Conservation (phyloP, 64 coral and sea anemone genomes). For the Exaiptasia diaphana region DNA sequence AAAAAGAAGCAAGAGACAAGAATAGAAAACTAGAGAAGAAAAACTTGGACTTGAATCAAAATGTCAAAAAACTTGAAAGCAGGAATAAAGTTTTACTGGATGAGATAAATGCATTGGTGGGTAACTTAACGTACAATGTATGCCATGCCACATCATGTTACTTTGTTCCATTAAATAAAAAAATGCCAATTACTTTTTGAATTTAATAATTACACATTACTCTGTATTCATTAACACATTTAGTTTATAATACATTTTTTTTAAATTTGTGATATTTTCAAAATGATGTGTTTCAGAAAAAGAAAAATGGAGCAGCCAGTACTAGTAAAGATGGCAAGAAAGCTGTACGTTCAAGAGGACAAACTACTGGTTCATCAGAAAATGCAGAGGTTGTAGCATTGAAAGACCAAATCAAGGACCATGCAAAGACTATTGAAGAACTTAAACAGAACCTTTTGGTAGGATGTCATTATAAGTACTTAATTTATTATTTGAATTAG, state of each 20-base stretch:
- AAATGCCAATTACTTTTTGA: background rate
- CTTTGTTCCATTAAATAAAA: background rate
- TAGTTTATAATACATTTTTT: background rate
- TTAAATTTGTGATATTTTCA: background rate
- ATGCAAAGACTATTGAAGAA: constrained; percentile 72
- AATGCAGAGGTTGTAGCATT: constrained; percentile 58
- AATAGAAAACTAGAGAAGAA: constrained; percentile 67
- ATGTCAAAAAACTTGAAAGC: constrained; percentile 71
- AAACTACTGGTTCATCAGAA: background rate
- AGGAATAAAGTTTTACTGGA: constrained; percentile 73
- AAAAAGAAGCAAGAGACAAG: constrained; percentile 63
- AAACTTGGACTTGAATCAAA: constrained; percentile 60
- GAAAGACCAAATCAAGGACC: constrained; percentile 75
- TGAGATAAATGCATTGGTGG: constrained; percentile 66
- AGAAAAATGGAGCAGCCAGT: constrained; percentile 43
- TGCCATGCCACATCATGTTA: background rate
- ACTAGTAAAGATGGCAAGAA: constrained; percentile 21
- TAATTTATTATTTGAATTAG: background rate
- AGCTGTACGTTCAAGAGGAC: constrained; percentile 12
- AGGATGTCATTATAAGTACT: background rate
- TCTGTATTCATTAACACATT: background rate
- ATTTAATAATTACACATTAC: background rate
- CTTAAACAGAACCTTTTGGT: constrained; percentile 93
- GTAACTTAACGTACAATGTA: background rate
- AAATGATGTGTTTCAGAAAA: constrained; percentile 72